Base-by-base conservation (phyloP, 35 echinoderm and acorn worm genomes). In the Holothuria glaberrima region DNA sequence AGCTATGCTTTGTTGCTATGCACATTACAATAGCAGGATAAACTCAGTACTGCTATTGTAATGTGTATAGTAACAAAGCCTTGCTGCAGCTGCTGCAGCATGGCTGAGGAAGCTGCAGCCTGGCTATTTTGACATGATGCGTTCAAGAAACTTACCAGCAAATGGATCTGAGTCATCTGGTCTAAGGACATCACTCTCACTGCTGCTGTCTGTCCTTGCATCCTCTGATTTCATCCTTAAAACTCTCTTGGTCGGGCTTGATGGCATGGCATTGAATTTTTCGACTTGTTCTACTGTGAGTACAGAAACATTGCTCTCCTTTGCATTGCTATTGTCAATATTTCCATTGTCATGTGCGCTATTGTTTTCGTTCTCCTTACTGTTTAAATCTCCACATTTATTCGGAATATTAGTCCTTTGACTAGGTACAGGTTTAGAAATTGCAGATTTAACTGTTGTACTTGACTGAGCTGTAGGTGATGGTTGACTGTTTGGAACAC, bases 121-220 rank as follows among this genome's bases (percentile, higher is more conserved):
- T n/a, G n/a, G n/a, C n/a, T n/a, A 41, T 4, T 41, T 4, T 41
- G 36, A 41, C 36, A 41, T 41, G 36, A 41, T 41, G 7, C 36
- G 7, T 41, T 41, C 36, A 41, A 41, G 12, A n/a, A n/a, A 58
- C 94, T 91, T 96, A 96, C 94, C 94, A 56, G 94, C 94, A 88
- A 96, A 96, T 36, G 94, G 94, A 69, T 96, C 87, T 54, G 88
- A 64, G 0, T 84, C 94, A 80, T 96, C 91, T 10, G 88, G 91
- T 83, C 92, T 88, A 6, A 96, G 91, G 22, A 96, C 73, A 12
- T 96, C 94, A 22, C 56, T 70, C 9, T 93, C 91, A 18, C 90
- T 92, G 59, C 86, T 93, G 59, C 61, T 76, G 28, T 58, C n/a
- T 35, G 61, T 67, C 68, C 48, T 91, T 19, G 65, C 80, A 86